phyloP scores from a whole-genome alignment of 2,797 vertebrate genomes.

The Sparidentex hasta region DNA sequence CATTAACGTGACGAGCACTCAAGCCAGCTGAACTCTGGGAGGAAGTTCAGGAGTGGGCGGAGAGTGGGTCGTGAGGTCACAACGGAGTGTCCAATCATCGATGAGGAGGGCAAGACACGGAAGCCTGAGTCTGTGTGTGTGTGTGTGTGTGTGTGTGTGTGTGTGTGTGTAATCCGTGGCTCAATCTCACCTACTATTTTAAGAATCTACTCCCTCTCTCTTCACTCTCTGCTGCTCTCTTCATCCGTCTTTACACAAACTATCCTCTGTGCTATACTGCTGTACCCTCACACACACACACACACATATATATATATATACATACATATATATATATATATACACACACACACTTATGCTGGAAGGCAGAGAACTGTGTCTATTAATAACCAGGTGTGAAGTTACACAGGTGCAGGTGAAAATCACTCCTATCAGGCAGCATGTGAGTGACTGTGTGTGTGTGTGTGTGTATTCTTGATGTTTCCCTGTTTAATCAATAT shows the following conservation, averaged over 20 bases:
- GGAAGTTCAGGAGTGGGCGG: constrained; percentile 79
- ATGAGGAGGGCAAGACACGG: constrained; percentile 58
- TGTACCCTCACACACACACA: background rate
- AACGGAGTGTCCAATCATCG: constrained; percentile 67
- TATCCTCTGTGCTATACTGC: constrained; percentile 8
- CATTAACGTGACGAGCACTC: constrained; percentile 75
- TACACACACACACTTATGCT: constrained; percentile 22
- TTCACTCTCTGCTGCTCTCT: constrained; percentile 47
- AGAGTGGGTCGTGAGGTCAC: constrained; percentile 71
- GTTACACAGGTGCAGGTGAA: constrained; percentile 71
- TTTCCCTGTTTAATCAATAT: constrained; percentile 38
- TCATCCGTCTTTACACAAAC: constrained; percentile 44
- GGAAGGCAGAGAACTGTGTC: constrained; percentile 54
- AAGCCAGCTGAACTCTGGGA: constrained; percentile 72
- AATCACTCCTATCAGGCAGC: constrained; percentile 45
- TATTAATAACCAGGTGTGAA: constrained; percentile 78
- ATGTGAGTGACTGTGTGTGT: constrained; percentile 14
- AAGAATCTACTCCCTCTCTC: constrained; percentile 70
- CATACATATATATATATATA: background rate
- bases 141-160: constrained; percentile 48
- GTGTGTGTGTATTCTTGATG: constrained; percentile 23
- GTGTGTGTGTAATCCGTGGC: constrained; percentile 74
- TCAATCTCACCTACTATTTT: constrained; percentile 85
- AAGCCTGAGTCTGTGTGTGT: constrained; percentile 55
- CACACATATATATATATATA: too few species aligned